Base-by-base conservation (phyloP, 2,888 invertebrate genomes). In the Eupithecia exiguata region DNA sequence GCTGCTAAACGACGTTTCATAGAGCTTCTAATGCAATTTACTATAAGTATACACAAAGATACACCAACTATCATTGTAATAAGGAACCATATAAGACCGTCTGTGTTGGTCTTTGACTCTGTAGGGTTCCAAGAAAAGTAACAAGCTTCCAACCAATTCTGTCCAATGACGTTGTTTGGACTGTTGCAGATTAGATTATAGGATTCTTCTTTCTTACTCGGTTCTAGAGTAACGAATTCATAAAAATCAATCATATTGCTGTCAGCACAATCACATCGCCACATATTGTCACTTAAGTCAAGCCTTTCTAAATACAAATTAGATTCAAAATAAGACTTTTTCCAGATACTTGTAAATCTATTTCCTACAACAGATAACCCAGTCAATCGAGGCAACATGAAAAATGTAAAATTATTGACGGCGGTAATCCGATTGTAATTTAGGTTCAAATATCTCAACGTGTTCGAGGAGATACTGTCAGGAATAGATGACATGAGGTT, bases 261-360 rank as follows among this genome's bases (percentile, higher is more conserved):
- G 77, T 95, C 95, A n/a, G 87, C 80, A 82, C 97, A 97, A 77
- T 97, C 96, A 85, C 97, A 97, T 75, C 96, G 94, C 97, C 97
- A 97, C 79, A 96, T 96, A 87, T 97, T 97, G 82, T 97, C 97
- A 21, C 95, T 94, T 66, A 97, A 85, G 84, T 95, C 94, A n/a
- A 97, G 87, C 71, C 92, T 92, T 75, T 94, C 92, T 65, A 96
- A 88, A 77, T 95, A 95, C 14, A 92, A 90, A 86, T 96, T 96
- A 3, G 92, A 91, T 0, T 94, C 92, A 83, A 97, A 97, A 83
- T 95, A 95, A 1, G 92, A 90, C 10, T 93, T 92, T 53, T 91
- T 93, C 88, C 97, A 95, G 53, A 95, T 95, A 69, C 95, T 95
- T 0, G 96, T 96, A 79, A 97, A 94, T 74, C 96, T 95, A 85